Base-by-base conservation (phyloP, 1,140 invertebrate species). In the Physella acuta region DNA sequence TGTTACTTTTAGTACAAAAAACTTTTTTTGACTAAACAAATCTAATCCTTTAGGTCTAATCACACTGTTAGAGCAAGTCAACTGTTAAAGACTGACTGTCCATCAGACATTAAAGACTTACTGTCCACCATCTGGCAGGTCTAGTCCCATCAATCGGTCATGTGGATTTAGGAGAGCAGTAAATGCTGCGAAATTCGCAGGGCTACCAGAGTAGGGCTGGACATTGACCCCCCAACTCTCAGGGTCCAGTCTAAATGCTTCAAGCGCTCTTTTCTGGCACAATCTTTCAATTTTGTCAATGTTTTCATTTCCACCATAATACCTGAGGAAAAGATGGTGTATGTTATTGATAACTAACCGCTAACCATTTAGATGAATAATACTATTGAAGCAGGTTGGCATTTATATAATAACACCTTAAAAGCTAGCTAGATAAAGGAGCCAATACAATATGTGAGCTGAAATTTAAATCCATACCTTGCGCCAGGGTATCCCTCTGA, bases 181-280 rank as follows among this genome's bases (percentile, higher is more conserved):
- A 74, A 89, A 90, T 5, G 88, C 88, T 28, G 94, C 95, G 86
- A 99, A 92, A 85, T 99, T 98, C 17, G 95, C 96, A n/a, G 96
- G 95, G 55, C 94, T 97, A 1, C 97, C 96, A 33, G 95, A 98
- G 81, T 84, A 96, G 0, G 96, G 94, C 82, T 99, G 97, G 4
- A 99, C 97, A 88, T 99, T 99, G 0, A 97, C 94, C 28, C 96
- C 96, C 97, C 97, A 99, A 84, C 94, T 73, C 61, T 91, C 90
- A 3, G 91, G 87, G 81, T 91, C 89, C 20, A 98, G 85, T 76
- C 89, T 89, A 81, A 91, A 99, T 0, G 93, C 89, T 81, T 94
- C 89, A 28, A 98, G 86, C 24, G 92, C 90, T 63, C 97, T 88
- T 78, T 93, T 90, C 84, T 97, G 95, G 65, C 93, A 92, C 26